phyloP scores from a whole-genome alignment of 2,888 invertebrate genomes.

The Caenorhabditis afra region DNA sequence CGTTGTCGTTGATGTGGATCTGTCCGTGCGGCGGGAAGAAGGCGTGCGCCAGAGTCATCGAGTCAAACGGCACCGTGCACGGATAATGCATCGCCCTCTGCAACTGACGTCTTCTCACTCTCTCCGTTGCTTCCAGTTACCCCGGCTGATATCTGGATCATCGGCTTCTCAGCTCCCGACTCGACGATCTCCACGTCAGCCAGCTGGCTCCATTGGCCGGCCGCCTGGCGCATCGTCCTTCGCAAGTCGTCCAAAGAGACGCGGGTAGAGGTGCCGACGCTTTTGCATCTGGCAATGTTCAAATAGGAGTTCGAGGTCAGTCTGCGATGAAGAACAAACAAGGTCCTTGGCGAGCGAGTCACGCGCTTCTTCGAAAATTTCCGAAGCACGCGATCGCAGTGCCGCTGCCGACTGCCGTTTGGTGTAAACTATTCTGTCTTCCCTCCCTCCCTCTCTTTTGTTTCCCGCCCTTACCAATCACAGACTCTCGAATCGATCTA shows the following conservation, averaged over 20 bases:
- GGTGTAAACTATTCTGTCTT: slow-evolving; percentile 36
- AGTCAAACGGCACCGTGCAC: slow-evolving; percentile 33
- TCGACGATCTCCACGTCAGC: slow-evolving; percentile 54
- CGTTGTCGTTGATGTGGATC: slow-evolving; percentile 56
- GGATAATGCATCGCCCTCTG: slow-evolving; percentile 38
- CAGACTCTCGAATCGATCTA: slow-evolving; percentile 24
- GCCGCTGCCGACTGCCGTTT: background rate
- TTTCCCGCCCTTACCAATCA: background rate
- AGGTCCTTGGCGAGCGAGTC: too few relatives aligned
- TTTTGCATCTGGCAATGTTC: slow-evolving; percentile 35
- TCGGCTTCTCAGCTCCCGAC: slow-evolving; percentile 13
- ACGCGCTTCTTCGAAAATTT: background rate
- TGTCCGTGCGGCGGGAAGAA: slow-evolving; percentile 55
- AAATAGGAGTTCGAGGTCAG: background rate
- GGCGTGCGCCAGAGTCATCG: slow-evolving; percentile 46
- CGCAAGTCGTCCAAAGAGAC: slow-evolving; percentile 39
- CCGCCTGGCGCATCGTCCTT: slow-evolving; percentile 47
- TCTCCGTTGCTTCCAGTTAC: slow-evolving; percentile 4
- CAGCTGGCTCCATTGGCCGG: slow-evolving; percentile 54
- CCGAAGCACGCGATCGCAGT: background rate
- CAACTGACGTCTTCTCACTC: background rate
- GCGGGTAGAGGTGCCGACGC: slow-evolving; percentile 31
- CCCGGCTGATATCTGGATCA: slow-evolving; percentile 45
- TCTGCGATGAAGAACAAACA: too few relatives aligned
- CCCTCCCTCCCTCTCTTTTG: background rate